Evolutionary conservation across 1,140 invertebrate species (phyloP), one percentile per base, ranked within the genome.

Genomic region (Tetranychus cinnabarinus): DNA sequence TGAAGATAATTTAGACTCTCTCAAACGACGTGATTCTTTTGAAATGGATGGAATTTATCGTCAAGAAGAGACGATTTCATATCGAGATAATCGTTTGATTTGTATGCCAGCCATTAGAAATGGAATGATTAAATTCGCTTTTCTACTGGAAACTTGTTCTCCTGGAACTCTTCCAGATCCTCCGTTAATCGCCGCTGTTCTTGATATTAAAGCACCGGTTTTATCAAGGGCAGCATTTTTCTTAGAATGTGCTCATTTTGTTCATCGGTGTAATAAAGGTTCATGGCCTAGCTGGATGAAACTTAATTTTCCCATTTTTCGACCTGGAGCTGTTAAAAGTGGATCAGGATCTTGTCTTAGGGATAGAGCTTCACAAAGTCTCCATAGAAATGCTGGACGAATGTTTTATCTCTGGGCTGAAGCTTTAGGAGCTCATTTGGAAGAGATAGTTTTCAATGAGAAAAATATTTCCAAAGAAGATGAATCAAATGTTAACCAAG

Each of bases 241-340:
- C 37, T 73, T 99, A 45, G 95, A 99, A 73, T 97, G 92, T 72
- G 84, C 89, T 4, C 83, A 95, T 72, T 86, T 97, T 68, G 91
- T 99, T 0, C 90, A 97, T 70, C 82, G 85, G 61, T 99, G 95
- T 71, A 98, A 97, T 70, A 87, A 88, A 73, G 91, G 92, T 1
- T 87, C 92, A 65, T 98, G 95, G 93, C 92, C 95, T 13, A 76
- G 80, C 3, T 95, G 90, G 89, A 90, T 95, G 82, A 88, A 88
- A 72, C 76, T 84, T 48, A 86, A 85, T 68, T 77, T 85, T 61
- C 83, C 83, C 15, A 80, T 85, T 66, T 86, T 85, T 70, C 74
- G 85, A 45, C 79, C 82, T 5, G 82, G 83, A 54, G 78, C 82
- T 47, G 64, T 80, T 6, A 52, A 35, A n/a, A 52, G 35, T 35